Evolutionary conservation across 2,797 vertebrate species (phyloP).

Genomic region (Myotis pilosus): DNA sequence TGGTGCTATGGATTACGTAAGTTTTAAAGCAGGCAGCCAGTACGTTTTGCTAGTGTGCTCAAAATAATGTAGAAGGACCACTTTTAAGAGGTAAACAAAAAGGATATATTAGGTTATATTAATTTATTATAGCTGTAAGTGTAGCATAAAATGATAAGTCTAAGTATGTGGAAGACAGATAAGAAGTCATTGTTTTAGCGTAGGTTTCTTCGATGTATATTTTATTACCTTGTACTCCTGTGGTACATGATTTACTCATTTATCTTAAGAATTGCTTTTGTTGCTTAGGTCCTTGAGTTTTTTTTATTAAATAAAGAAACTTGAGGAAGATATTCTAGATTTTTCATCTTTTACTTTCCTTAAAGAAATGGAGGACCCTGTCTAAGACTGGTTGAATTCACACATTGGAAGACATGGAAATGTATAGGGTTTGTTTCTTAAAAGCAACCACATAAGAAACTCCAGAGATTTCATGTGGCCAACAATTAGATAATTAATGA

Average conservation of each 20-base stretch:
- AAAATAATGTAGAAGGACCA: background rate
- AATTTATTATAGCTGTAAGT: background rate
- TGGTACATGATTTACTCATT: background rate
- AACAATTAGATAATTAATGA: background rate
- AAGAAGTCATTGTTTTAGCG: constrained; percentile 20
- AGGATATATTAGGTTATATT: background rate
- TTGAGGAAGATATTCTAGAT: background rate
- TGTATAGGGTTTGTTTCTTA: background rate
- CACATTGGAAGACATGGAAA: background rate
- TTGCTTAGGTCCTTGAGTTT: background rate
- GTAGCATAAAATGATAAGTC: background rate
- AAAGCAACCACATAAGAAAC: background rate
- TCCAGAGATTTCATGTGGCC: background rate
- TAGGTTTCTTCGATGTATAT: background rate
- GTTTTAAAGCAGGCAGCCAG: background rate
- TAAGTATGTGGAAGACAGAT: background rate
- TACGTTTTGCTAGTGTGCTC: background rate
- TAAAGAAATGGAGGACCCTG: background rate
- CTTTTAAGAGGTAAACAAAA: constrained; percentile 18
- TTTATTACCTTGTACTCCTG: background rate
- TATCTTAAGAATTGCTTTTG: background rate
- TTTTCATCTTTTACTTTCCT: background rate
- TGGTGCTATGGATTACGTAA: background rate
- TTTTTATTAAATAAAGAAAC: background rate
- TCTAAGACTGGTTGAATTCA: background rate